Percentiles rank a stretch among this genome's conserved stretches.
Evolutionary conservation across 2,888 invertebrate genomes (phyloP).

Genomic region (Cryptophagus acutangulus): DNA sequence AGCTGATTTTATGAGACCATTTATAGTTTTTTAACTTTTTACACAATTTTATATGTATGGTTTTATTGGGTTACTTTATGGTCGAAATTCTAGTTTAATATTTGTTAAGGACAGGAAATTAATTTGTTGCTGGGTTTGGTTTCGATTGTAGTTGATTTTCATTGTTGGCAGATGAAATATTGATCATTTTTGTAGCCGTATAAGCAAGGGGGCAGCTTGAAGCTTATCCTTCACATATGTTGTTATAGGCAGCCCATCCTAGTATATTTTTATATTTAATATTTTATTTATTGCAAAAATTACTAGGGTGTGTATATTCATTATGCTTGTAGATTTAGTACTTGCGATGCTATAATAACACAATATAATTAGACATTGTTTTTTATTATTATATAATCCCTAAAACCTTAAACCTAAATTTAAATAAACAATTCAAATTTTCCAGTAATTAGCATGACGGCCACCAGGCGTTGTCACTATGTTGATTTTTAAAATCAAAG

Average conservation of each 20-base stretch:
- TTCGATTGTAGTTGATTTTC: constrained; percentile 5
- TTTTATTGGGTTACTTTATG: constrained; percentile 9
- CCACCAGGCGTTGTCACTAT: too few species aligned
- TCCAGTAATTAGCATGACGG: too few species aligned
- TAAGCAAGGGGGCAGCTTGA: constrained; percentile 48
- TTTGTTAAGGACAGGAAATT: constrained; percentile 29
- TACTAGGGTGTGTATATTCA: constrained; percentile 25
- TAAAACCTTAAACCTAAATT: too few species aligned
- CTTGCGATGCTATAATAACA: too few species aligned
- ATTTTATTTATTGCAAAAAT: constrained; percentile 17
- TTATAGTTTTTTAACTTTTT: constrained; percentile 12
- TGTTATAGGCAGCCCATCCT: constrained; percentile 21
- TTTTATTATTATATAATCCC: too few species aligned
- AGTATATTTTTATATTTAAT: constrained; percentile 24
- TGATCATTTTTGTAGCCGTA: constrained; percentile 9
- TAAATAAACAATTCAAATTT: too few species aligned
- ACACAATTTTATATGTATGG: constrained; percentile 2
- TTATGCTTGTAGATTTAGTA: constrained; percentile 29
- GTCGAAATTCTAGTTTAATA: too few species aligned
- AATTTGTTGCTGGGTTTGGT: constrained; percentile 21
- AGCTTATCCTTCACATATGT: constrained; percentile 35
- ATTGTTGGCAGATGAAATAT: constrained; percentile 8
- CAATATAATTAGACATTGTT: too few species aligned
- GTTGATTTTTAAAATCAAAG: too few species aligned
- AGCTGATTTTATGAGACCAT: constrained; percentile 19